Evolutionary conservation across 2,113 vertebrate genomes (phyloP).

Genomic region (Hipposideros armiger): DNA sequence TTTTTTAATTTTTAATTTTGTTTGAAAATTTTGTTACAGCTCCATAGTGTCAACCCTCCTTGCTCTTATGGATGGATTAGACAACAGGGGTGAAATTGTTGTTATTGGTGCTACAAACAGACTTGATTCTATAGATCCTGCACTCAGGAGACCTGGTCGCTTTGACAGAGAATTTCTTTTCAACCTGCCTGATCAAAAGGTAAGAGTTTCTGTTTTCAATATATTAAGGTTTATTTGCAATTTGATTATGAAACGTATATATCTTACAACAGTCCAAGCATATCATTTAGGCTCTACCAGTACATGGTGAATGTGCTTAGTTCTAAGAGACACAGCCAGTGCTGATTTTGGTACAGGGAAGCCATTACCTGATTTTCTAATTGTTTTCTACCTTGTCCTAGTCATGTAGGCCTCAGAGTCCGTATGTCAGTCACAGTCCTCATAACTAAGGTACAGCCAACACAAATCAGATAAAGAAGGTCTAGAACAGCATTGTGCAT

Average conservation of each 20-base stretch:
- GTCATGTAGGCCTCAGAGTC: background rate
- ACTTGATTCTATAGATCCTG: constrained; percentile 99
- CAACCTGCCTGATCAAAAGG: constrained; percentile 98
- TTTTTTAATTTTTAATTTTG: constrained; percentile 36
- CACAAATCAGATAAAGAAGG: background rate
- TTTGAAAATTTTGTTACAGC: constrained; percentile 85
- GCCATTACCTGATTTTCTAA: background rate
- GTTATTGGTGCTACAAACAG: constrained; percentile 99
- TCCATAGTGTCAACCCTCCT: constrained; percentile 99
- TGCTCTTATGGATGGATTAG: constrained; percentile 99
- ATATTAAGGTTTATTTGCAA: constrained; percentile 45
- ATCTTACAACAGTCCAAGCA: background rate
- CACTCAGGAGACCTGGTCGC: constrained; percentile 99
- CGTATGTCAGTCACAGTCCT: background rate
- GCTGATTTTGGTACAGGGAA: background rate
- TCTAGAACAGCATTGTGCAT: background rate
- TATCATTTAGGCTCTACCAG: background rate
- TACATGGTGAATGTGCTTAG: background rate
- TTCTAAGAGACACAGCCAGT: background rate
- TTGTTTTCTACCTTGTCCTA: background rate
- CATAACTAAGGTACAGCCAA: background rate
- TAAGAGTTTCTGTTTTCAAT: constrained; percentile 81
- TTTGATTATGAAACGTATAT: background rate
- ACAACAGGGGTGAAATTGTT: constrained; percentile 99
- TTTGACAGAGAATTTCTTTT: constrained; percentile 99